phyloP scores from a whole-genome alignment of 2,113 vertebrate genomes.

The Myrmecobius fasciatus region DNA sequence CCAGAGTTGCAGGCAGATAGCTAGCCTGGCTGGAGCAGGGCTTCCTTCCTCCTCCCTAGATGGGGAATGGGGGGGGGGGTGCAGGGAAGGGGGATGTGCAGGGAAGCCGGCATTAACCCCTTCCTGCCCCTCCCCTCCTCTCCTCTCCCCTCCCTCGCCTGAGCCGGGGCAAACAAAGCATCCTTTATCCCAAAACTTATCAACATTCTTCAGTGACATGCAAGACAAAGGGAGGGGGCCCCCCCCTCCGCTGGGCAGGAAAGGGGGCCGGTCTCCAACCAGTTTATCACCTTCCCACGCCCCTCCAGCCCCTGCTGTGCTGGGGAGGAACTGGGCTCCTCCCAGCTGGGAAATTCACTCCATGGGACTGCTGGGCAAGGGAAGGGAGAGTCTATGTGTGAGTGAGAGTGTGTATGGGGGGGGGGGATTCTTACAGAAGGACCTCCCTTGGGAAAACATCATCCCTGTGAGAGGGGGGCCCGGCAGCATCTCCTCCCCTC shows the following conservation, averaged over 20 bases:
- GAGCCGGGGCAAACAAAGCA: slow-evolving; percentile 59
- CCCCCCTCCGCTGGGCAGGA: slow-evolving; percentile 65
- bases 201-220: slow-evolving; percentile 75
- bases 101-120: slow-evolving; percentile 72
- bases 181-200: slow-evolving; percentile 56
- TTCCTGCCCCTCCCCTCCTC: slow-evolving; percentile 62
- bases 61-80: neutral
- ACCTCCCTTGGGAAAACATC: neutral
- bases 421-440: neutral
- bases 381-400: too few species aligned
- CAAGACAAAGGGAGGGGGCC: slow-evolving; percentile 73
- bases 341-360: neutral
- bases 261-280: slow-evolving; percentile 67
- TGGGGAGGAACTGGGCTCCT: neutral
- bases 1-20: slow-evolving; percentile 79
- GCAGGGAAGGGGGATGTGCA: slow-evolving; percentile 60
- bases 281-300: slow-evolving; percentile 76
- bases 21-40: too few species aligned
- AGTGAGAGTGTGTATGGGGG: too few species aligned
- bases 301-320: slow-evolving; percentile 55
- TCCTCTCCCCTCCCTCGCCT: neutral
- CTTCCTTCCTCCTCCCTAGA: slow-evolving; percentile 71
- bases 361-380: neutral
- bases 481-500: neutral
- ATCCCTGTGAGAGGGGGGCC: neutral